Base-by-base conservation (phyloP, 2,797 vertebrate genomes). In the Cuculus canorus region DNA sequence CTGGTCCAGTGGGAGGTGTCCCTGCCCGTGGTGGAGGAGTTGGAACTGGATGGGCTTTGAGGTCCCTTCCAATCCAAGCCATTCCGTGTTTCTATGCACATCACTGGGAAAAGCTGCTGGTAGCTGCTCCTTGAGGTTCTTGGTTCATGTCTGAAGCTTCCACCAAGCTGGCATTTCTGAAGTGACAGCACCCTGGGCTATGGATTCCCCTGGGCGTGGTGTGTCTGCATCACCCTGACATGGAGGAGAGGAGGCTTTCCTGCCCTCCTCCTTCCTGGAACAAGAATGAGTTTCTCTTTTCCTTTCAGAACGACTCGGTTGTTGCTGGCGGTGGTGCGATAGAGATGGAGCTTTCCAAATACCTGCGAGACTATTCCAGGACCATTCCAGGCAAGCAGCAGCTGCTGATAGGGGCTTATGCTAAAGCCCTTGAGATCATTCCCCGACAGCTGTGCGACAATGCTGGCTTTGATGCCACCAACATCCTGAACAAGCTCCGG, bases 321-420 rank as follows among this genome's bases (percentile, higher is more conserved):
- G 99, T 99, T 17, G 99, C 99, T 0, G 99, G 99, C 0, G 99
- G 99, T 5, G 99, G 99, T 0, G 99, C 99, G 12, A 99, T 99
- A 13, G 99, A 99, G 97, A 99, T 99, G 99, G 99, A 99, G 97
- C 98, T 99, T 59, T 99, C 99, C 45, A 99, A 98, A 78, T 99
- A 98, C 97, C 98, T 99, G 69, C 97, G 99, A 71, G 99, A 99
- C 92, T 99, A 99, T 50, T 99, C 99, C 47, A 98, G 99, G 95
- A 99, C 99, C 97, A 99, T 99, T 96, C 99, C 99, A 0, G 99
- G 99, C 43, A 99, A 99, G 89, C 99, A 99, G 98, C 99, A 99
- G 98, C 98, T 99, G 90, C 96, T 99, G 94, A 99, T 99, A 1
- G 99, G 99, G 1, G 99, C 99, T 0, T 99, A 99, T 3, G 99